Percentiles rank a stretch among this genome's conserved stretches.
These are phyloP conservation scores for Mimumesa dahlbomi DNA, from an alignment of 2,888 invertebrate species.

Conservation along the genomic window DNA sequence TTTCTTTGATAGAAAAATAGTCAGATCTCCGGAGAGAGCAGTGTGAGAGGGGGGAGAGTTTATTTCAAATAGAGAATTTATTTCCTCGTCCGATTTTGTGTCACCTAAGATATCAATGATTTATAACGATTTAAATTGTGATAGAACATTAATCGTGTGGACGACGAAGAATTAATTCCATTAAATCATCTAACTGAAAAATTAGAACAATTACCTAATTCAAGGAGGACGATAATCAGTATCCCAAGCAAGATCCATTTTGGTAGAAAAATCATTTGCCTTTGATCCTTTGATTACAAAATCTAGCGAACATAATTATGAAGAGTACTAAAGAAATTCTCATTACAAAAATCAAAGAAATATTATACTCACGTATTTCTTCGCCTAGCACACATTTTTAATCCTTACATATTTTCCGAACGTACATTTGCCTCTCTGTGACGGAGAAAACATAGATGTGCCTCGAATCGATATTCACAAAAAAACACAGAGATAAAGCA, in stretches of 20 bases:
- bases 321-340: not conserved
- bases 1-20: constrained; percentile 83
- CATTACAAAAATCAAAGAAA: too few species aligned
- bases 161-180: too few species aligned
- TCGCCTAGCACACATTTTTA: too few species aligned
- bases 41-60: constrained; percentile 89
- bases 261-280: constrained; percentile 64
- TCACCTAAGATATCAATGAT: constrained; percentile 41
- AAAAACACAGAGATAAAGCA: too few species aligned
- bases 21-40: constrained; percentile 90
- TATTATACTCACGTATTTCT: too few species aligned
- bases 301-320: not conserved
- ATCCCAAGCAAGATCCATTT: constrained; percentile 76
- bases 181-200: constrained; percentile 1
- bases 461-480: too few species aligned
- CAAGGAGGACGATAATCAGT: constrained; percentile 76
- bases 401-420: too few species aligned
- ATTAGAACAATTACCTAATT: constrained; percentile 67
- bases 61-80: constrained; percentile 79
- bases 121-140: too few species aligned
- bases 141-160: not conserved
- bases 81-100: constrained; percentile 59
- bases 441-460: too few species aligned
- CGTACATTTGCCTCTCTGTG: too few species aligned
- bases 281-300: constrained; percentile 56